A percentile compares a stretch with the other conserved stretches of the same genome.
phyloP scores from a whole-genome alignment of 2,888 invertebrate species.

The Aquatica leii region DNA sequence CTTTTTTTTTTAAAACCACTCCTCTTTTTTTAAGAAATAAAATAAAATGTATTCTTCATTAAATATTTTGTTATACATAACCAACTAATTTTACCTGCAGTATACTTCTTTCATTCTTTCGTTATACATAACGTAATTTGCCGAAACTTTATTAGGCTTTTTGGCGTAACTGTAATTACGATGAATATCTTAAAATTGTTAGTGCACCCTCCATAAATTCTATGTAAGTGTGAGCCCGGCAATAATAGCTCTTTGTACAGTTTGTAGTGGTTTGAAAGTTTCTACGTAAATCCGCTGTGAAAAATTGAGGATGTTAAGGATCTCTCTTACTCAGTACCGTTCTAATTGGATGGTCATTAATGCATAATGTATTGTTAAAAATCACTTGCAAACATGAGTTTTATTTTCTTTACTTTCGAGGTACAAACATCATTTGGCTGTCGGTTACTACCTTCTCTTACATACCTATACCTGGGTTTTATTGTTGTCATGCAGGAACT shows the following conservation, averaged over 20 bases:
- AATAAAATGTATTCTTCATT: conserved; percentile 4
- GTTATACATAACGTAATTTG: conserved; percentile 5
- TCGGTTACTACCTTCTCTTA: neutral
- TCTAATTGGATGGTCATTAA: conserved; percentile 8
- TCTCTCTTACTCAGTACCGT: neutral
- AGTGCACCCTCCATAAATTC: conserved; percentile 7
- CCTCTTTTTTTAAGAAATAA: conserved; percentile 33
- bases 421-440: conserved; percentile 8
- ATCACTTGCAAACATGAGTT: conserved; percentile 3
- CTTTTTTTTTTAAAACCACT: conserved; percentile 35
- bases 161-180: neutral
- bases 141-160: neutral
- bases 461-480: conserved; percentile 6
- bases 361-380: conserved; percentile 6
- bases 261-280: neutral
- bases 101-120: no score
- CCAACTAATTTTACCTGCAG: no score
- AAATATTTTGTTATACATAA: conserved; percentile 7
- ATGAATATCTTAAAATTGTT: neutral
- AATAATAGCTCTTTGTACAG: conserved; percentile 6
- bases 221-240: neutral
- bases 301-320: neutral
- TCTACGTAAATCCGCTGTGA: conserved; percentile 13
- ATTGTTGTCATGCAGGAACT: neutral
- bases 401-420: neutral